Percentiles rank a stretch among this genome's conserved stretches.
These are phyloP conservation scores for Anolis apletophallus DNA, from an alignment of 2,797 vertebrate species.

Conservation along the genomic window DNA sequence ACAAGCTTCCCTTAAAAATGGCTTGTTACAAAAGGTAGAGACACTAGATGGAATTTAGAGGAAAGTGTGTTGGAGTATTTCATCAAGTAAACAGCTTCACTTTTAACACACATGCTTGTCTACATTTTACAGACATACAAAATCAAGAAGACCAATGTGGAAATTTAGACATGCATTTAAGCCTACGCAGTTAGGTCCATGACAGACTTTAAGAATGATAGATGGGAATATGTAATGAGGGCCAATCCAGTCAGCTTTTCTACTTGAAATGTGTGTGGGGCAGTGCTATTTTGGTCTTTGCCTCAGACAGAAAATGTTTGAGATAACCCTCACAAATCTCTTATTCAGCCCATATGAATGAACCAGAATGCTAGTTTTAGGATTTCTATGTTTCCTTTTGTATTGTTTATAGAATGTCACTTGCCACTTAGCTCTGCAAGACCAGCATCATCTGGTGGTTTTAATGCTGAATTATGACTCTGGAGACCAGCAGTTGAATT, in stretches of 20 bases:
- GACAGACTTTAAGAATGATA: background rate
- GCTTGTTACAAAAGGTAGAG: background rate
- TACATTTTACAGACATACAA: background rate
- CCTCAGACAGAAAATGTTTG: background rate
- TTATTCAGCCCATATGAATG: background rate
- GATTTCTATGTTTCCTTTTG: background rate
- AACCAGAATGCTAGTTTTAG: rapidly evolving
- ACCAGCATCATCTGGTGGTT: no score
- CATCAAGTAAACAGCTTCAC: background rate
- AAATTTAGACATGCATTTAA: background rate
- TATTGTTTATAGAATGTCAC: background rate
- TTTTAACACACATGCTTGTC: background rate
- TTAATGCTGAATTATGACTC: no score
- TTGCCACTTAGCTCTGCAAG: background rate
- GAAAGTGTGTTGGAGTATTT: background rate
- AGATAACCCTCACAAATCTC: background rate
- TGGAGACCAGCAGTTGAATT: no score
- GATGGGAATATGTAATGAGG: background rate
- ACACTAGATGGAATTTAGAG: background rate
- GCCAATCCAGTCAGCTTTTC: background rate
- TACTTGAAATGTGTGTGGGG: background rate
- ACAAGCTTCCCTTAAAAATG: background rate
- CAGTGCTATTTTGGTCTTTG: no score
- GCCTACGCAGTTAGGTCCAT: background rate
- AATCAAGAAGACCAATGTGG: background rate